phyloP scores from a whole-genome alignment of 1,140 invertebrate species.

The Andrena cerasifolii region DNA sequence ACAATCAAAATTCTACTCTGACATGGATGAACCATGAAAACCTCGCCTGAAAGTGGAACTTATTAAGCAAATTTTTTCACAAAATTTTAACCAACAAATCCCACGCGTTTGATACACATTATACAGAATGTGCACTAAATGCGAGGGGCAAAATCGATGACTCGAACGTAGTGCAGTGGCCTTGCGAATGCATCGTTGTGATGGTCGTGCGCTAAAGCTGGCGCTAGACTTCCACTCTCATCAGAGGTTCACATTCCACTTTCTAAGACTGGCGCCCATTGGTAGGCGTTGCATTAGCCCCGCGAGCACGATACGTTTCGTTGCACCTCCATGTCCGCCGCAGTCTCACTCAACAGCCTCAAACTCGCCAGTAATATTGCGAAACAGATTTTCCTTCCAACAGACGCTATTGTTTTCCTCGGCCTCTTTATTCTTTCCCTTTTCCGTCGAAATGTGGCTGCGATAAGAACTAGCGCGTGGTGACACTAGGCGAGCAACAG shows the following conservation, averaged over 20 bases:
- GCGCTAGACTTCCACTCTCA: conserved; percentile 41
- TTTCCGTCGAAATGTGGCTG: neutral
- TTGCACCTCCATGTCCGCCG: conserved; percentile 6
- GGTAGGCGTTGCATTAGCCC: conserved; percentile 42
- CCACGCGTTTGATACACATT: no score
- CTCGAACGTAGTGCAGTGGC: no score
- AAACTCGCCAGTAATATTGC: conserved; percentile 2
- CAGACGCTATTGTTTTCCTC: neutral
- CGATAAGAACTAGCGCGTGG: neutral
- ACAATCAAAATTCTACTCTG: no score
- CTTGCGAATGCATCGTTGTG: neutral
- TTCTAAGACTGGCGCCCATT: conserved; percentile 43
- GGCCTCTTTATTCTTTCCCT: neutral
- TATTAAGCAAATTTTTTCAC: no score
- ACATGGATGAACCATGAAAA: no score
- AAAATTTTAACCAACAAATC: no score
- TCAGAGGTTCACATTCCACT: conserved; percentile 31
- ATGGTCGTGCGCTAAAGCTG: conserved; percentile 15
- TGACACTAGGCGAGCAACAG: neutral
- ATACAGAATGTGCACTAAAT: no score
- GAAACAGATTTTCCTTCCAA: conserved; percentile 1
- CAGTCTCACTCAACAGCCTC: neutral
- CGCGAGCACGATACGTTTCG: conserved; percentile 28
- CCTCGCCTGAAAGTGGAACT: no score
- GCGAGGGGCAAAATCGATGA: no score